These are phyloP conservation scores for Myotis findleyi DNA, from an alignment of 2,797 vertebrate species.

Conservation along the genomic window DNA sequence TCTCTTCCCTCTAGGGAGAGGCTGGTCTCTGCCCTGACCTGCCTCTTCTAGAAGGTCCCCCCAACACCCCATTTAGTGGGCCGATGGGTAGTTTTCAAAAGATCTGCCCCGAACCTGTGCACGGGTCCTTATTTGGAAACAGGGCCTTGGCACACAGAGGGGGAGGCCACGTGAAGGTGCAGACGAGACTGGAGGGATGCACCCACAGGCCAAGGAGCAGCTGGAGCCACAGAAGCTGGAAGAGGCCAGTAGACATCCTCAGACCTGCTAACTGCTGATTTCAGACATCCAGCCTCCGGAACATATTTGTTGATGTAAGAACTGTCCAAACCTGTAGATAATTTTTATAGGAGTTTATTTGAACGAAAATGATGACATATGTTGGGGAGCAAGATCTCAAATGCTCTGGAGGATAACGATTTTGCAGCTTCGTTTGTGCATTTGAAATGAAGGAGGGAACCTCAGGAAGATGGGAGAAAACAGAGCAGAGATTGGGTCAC, in stretches of 20 bases:
- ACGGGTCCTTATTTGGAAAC: not conserved
- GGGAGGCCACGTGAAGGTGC: fast-evolving
- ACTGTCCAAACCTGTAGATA: not conserved
- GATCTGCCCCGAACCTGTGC: fast-evolving
- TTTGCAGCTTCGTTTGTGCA: not conserved
- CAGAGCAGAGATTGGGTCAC: not conserved
- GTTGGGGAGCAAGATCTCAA: not conserved
- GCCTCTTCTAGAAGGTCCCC: not conserved
- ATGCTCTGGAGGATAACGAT: not conserved
- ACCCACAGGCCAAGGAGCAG: too few species aligned
- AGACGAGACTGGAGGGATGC: not conserved
- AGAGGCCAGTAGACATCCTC: not conserved
- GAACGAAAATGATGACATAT: not conserved
- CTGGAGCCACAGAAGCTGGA: not conserved
- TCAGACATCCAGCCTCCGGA: not conserved
- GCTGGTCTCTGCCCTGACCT: not conserved
- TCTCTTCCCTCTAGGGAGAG: not conserved
- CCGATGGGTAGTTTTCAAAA: not conserved
- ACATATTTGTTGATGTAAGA: not conserved
- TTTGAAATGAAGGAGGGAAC: not conserved
- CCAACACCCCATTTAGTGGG: too few species aligned
- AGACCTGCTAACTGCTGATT: not conserved
- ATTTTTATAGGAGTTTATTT: not conserved
- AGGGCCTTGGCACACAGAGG: not conserved
- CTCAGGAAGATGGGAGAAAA: not conserved